Conservation (phyloP, 2,888 invertebrate genomes). For the Leptopilina drosophilae region DNA sequence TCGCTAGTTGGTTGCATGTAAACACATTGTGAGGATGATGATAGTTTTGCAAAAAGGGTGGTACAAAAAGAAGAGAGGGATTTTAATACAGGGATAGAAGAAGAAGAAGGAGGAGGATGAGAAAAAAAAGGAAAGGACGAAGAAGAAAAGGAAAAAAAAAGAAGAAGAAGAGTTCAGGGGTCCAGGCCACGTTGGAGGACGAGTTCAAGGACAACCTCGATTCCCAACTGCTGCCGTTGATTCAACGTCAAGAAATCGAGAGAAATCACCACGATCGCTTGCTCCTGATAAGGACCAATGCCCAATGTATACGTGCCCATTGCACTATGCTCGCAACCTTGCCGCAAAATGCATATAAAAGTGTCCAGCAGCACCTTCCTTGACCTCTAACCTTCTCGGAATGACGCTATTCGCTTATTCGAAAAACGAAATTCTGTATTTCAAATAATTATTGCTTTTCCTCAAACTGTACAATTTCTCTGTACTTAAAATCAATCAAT, state of each 20-base stretch:
- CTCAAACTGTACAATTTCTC: too few species aligned
- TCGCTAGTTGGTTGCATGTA: slow-evolving; percentile 19
- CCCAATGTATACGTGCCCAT: slow-evolving; percentile 1
- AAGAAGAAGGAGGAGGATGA: slow-evolving; percentile 41
- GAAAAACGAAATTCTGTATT: too few species aligned
- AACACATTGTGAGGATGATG: slow-evolving; percentile 25
- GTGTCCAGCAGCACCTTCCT: not conserved
- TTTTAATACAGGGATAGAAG: slow-evolving; percentile 30
- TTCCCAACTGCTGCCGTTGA: slow-evolving; percentile 34
- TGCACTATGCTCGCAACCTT: slow-evolving; percentile 32
- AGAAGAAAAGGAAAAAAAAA: not conserved
- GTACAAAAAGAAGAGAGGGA: not conserved
- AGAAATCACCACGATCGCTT: slow-evolving; percentile 54
- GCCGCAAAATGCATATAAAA: slow-evolving; percentile 29
- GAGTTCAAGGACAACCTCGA: slow-evolving; percentile 40
- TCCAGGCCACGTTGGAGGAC: slow-evolving; percentile 50
- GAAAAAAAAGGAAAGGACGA: slow-evolving; percentile 46
- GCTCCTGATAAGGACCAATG: slow-evolving; percentile 43
- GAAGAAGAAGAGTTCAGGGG: slow-evolving; percentile 52
- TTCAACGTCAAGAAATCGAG: slow-evolving; percentile 47
- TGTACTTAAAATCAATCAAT: too few species aligned
- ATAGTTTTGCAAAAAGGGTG: slow-evolving; percentile 30
- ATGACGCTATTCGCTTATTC: not conserved
- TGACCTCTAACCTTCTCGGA: not conserved
- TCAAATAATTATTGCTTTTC: too few species aligned